phyloP scores from a whole-genome alignment of 1,140 invertebrate genomes.

The Drosophila ironensis region DNA sequence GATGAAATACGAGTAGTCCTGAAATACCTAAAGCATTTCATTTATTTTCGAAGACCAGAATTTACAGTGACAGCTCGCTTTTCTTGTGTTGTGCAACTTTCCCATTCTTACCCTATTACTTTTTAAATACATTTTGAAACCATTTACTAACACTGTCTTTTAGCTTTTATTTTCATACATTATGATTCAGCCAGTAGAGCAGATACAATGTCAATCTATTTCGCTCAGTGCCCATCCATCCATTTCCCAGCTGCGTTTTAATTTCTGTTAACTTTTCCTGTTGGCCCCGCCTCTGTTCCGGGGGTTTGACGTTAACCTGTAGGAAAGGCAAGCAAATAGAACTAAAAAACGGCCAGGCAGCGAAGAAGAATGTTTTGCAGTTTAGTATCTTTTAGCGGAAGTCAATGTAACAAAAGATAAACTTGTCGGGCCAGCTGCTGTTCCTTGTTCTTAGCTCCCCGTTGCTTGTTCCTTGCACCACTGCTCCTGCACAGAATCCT shows the following conservation, averaged over 20 bases:
- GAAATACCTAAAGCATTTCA: too few relatives aligned
- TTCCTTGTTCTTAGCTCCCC: conserved; percentile 27
- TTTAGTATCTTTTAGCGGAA: conserved; percentile 76
- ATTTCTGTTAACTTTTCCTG: conserved; percentile 73
- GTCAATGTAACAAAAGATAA: conserved; percentile 80
- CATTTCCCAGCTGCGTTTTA: conserved; percentile 75
- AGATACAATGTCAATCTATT: neutral
- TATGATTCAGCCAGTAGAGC: too few relatives aligned
- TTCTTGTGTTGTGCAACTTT: too few relatives aligned
- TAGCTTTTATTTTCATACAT: neutral
- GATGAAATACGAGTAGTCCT: too few relatives aligned
- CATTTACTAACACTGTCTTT: too few relatives aligned
- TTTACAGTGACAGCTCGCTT: too few relatives aligned
- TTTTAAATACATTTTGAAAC: too few relatives aligned
- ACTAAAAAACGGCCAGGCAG: conserved; percentile 8
- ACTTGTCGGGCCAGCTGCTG: conserved; percentile 73
- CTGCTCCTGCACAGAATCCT: conserved; percentile 12
- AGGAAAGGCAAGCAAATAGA: conserved; percentile 21
- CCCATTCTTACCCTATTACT: too few relatives aligned
- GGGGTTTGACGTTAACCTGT: conserved; percentile 34
- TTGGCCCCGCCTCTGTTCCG: conserved; percentile 11
- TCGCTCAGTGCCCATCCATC: conserved; percentile 39
- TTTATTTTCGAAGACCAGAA: too few relatives aligned
- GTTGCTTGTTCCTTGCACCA: conserved; percentile 20
- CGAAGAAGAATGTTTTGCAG: conserved; percentile 52